A percentile compares a stretch with the other conserved stretches of the same genome.
Conservation (phyloP, 2,113 vertebrate species). For the Vulpes lagopus region DNA sequence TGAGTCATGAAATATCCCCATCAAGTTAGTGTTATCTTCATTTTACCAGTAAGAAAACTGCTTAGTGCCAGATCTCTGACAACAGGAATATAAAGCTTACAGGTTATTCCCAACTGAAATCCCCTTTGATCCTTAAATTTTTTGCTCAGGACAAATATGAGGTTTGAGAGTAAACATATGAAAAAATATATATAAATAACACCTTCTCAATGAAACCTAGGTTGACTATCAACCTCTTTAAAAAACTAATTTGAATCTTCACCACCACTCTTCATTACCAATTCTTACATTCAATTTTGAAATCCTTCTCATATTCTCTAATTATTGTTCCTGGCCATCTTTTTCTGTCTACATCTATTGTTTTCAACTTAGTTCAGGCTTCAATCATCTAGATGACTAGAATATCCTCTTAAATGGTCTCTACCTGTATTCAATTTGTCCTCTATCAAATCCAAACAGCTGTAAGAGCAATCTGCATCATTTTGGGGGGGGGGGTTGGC, state of each 20-base stretch:
- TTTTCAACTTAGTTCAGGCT: not conserved
- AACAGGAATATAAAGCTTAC: not conserved
- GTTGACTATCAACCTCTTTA: not conserved
- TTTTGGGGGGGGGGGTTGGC: not conserved
- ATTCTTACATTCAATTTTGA: not conserved
- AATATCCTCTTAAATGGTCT: not conserved
- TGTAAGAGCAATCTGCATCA: not conserved
- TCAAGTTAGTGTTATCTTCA: not conserved
- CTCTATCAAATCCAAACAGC: not conserved
- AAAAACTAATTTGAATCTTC: not conserved
- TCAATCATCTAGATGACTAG: not conserved
- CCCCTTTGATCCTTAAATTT: not conserved
- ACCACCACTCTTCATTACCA: too few species aligned
- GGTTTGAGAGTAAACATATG: not conserved
- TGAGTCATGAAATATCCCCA: not conserved
- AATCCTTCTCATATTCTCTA: not conserved
- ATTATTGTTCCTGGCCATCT: not conserved
- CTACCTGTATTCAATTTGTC: not conserved
- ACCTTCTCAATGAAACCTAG: not conserved
- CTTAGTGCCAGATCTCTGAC: not conserved
- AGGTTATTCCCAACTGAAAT: constrained; percentile 2
- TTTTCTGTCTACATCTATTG: not conserved
- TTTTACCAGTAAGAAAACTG: not conserved
- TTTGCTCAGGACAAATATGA: not conserved
- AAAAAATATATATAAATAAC: not conserved